Percentiles rank a stretch among this genome's conserved stretches.
phyloP scores from a whole-genome alignment of 2,113 vertebrate genomes.

The Muntiacus reevesi region DNA sequence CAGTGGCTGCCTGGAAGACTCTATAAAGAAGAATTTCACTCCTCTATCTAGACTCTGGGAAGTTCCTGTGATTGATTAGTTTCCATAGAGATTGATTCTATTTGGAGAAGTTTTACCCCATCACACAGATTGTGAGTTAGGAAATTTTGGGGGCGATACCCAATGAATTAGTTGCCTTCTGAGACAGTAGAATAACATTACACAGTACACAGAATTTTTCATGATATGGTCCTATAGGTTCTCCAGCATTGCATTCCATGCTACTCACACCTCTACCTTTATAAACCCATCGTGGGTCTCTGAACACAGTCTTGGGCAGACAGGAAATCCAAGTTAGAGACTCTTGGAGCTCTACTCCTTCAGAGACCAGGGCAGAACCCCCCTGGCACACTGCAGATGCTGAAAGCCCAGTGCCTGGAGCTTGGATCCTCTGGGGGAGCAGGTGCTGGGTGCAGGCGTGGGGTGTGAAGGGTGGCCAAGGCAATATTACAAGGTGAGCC shows the following conservation, averaged over 20 bases:
- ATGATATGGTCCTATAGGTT: background rate
- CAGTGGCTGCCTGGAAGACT: background rate
- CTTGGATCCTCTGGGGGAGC: background rate
- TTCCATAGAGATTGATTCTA: background rate
- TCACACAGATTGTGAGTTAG: background rate
- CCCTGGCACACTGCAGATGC: rapidly evolving
- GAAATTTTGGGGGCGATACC: background rate
- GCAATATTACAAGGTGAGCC: too few species aligned
- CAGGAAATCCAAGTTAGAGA: background rate
- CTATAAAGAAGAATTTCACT: background rate
- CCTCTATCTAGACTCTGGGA: background rate
- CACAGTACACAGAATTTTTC: background rate
- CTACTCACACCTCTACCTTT: background rate
- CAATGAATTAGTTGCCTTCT: background rate
- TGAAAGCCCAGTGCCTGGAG: background rate
- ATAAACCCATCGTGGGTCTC: background rate
- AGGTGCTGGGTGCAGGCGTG: rapidly evolving
- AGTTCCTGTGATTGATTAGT: background rate
- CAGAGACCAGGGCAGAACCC: background rate
- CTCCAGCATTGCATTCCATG: background rate
- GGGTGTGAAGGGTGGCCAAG: background rate
- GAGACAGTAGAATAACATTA: background rate
- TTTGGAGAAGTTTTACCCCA: background rate
- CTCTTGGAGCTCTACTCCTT: background rate
- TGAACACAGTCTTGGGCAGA: background rate